Conservation (phyloP, 1,140 invertebrate species). For the Bombus fervidus region DNA sequence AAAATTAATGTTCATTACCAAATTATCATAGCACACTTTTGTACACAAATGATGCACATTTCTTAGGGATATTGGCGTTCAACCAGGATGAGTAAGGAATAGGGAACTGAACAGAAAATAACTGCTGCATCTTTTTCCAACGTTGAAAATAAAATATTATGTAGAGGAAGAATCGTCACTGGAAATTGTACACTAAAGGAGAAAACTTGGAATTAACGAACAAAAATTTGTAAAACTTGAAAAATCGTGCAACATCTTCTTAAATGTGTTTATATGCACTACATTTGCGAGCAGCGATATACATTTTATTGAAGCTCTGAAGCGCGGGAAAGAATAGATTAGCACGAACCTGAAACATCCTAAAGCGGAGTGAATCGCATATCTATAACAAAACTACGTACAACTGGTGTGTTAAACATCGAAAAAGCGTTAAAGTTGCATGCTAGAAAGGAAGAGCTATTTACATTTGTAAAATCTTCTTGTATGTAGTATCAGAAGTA, state of each 20-base stretch:
- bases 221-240: neutral
- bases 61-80: constrained; percentile 44
- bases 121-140: constrained; percentile 34
- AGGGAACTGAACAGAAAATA: constrained; percentile 18
- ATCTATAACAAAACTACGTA: constrained; percentile 5
- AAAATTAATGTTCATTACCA: neutral
- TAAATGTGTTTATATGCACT: neutral
- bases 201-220: constrained; percentile 29
- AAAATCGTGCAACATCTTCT: constrained; percentile 13
- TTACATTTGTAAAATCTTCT: constrained; percentile 40
- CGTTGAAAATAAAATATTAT: constrained; percentile 38
- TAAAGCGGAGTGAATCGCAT: constrained; percentile 25
- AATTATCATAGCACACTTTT: constrained; percentile 8
- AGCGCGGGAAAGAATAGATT: constrained; percentile 5
- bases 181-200: constrained; percentile 55
- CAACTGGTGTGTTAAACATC: constrained; percentile 15
- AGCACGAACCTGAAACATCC: neutral
- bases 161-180: constrained; percentile 57
- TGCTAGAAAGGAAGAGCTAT: constrained; percentile 42
- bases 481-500: constrained; percentile 42
- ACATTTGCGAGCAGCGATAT: neutral
- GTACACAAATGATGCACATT: constrained; percentile 44
- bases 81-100: constrained; percentile 37
- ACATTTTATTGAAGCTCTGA: constrained; percentile 23
- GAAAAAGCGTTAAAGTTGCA: constrained; percentile 34